Evolutionary conservation across 2,113 vertebrate species (phyloP).

Genomic region (Phalacrocorax pelagicus): DNA sequence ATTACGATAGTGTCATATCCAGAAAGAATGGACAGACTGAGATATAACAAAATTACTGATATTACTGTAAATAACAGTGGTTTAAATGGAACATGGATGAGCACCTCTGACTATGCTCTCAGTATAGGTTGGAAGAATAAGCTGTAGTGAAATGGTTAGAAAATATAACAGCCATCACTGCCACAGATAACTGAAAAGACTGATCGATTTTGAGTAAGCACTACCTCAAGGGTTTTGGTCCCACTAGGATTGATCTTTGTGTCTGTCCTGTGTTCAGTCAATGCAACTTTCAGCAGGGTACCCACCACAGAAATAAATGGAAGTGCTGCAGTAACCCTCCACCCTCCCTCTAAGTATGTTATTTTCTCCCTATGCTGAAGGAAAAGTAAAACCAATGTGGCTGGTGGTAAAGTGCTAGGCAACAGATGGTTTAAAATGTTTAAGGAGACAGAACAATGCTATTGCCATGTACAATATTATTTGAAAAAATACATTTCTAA

Average conservation of each 20-base stretch:
- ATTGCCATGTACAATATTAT: neutral
- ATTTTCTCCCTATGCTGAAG: neutral
- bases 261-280: slow-evolving; percentile 51
- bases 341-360: neutral
- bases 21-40: neutral
- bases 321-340: neutral
- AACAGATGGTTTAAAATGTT: neutral
- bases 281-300: slow-evolving; percentile 57
- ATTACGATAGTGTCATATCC: neutral
- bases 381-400: neutral
- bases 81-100: neutral
- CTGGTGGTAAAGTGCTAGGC: neutral
- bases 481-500: neutral
- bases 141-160: slow-evolving; percentile 40
- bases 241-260: slow-evolving; percentile 50
- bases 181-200: slow-evolving; percentile 54
- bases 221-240: slow-evolving; percentile 54
- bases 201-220: slow-evolving; percentile 55
- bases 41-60: neutral
- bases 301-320: slow-evolving; percentile 40
- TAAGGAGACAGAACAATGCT: neutral
- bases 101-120: neutral
- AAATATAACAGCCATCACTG: slow-evolving; percentile 55
- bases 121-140: slow-evolving; percentile 38
- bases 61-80: neutral